Conservation (phyloP, 2,113 vertebrate genomes). For the Emydocephalus ijimae region DNA sequence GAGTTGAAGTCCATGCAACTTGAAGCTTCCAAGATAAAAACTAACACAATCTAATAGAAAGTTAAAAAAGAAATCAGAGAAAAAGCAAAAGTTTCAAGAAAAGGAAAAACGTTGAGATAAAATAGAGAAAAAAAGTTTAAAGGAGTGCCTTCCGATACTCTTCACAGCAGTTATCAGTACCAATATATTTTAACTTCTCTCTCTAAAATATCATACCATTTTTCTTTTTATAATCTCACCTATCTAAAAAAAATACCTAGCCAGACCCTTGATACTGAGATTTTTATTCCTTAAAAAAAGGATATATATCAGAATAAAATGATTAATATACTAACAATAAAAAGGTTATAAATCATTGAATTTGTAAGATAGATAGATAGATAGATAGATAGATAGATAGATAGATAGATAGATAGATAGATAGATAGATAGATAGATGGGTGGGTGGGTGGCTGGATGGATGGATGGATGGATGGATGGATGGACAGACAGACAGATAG, state of each 20-base stretch:
- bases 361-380: not conserved
- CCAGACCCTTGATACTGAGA: not conserved
- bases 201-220: not conserved
- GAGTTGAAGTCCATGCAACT: not conserved
- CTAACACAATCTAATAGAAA: not conserved
- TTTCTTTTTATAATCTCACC: not conserved
- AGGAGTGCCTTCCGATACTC: not conserved
- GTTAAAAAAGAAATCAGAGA: not conserved
- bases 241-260: not conserved
- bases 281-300: not conserved
- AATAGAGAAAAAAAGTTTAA: not conserved
- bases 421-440: no score
- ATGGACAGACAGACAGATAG: not conserved
- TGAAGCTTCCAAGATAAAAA: not conserved
- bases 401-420: not conserved
- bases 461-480: no score
- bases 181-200: not conserved
- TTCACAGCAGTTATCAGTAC: not conserved
- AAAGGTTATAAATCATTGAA: not conserved
- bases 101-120: not conserved
- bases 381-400: not conserved
- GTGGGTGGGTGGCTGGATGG: accelerated
- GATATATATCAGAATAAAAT: not conserved
- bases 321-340: not conserved
- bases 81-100: not conserved